Conservation (phyloP, 2,797 vertebrate species). For the Epinephelus coioides region DNA sequence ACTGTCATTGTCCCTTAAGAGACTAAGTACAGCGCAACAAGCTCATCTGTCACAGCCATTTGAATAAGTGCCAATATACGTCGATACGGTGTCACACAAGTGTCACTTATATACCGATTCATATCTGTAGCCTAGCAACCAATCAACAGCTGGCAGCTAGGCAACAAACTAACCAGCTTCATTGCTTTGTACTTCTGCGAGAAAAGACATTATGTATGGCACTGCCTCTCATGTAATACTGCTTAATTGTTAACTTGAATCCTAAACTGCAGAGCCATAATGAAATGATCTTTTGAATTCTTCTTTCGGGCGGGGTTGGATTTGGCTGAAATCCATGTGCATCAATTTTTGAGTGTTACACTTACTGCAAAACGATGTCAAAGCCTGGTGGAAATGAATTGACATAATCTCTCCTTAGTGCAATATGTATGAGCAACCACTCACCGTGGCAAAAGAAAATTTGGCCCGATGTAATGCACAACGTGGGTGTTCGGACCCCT, state of each 20-base stretch:
- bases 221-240: conserved; percentile 10
- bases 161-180: conserved; percentile 16
- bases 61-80: conserved; percentile 23
- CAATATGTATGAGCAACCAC: conserved; percentile 73
- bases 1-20: not conserved
- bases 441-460: conserved; percentile 66
- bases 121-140: conserved; percentile 61
- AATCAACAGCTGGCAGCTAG: conserved; percentile 45
- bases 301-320: not conserved
- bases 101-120: conserved; percentile 46
- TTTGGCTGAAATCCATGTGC: conserved; percentile 61
- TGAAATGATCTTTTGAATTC: conserved; percentile 35
- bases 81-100: conserved; percentile 26
- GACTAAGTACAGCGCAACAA: conserved; percentile 1
- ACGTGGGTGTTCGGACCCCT: conserved; percentile 63
- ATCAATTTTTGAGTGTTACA: conserved; percentile 67
- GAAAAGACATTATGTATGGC: conserved; percentile 8
- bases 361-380: conserved; percentile 62
- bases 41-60: conserved; percentile 37
- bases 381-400: conserved; percentile 65
- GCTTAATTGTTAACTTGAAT: conserved; percentile 34
- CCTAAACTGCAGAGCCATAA: conserved; percentile 27
- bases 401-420: conserved; percentile 71
- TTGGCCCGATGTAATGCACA: conserved; percentile 54
- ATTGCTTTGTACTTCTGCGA: conserved; percentile 17